phyloP scores from a whole-genome alignment of 2,888 invertebrate species.

The Iphiclides podalirius region DNA sequence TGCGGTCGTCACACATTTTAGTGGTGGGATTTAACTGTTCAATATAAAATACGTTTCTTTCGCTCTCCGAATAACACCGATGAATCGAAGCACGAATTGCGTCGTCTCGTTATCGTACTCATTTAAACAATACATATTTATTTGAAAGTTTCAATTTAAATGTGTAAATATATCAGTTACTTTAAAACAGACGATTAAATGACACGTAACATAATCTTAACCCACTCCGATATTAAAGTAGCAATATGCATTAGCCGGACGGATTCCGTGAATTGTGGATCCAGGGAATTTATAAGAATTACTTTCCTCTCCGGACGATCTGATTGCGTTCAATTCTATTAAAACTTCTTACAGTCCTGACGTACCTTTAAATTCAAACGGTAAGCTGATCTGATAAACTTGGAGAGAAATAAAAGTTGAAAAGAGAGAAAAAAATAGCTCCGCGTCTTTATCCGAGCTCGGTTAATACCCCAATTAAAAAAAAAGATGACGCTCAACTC shows the following conservation, averaged over 20 bases:
- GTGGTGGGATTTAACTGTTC: background rate
- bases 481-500: conserved; percentile 54
- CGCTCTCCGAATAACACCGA: too few relatives aligned
- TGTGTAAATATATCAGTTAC: too few relatives aligned
- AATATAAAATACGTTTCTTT: background rate
- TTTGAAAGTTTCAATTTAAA: too few relatives aligned
- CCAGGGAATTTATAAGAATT: conserved; percentile 21
- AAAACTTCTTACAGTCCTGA: conserved; percentile 70
- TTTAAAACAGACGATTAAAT: background rate
- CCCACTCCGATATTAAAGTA: conserved; percentile 15
- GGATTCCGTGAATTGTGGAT: conserved; percentile 20
- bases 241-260: conserved; percentile 18
- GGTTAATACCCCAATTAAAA: conserved; percentile 77
- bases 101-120: too few relatives aligned
- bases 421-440: conserved; percentile 37
- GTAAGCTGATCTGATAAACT: conserved; percentile 75
- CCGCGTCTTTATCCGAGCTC: conserved; percentile 72
- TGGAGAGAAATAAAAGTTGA: conserved; percentile 47
- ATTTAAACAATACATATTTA: too few relatives aligned
- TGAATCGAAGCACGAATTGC: too few relatives aligned
- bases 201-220: background rate
- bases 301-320: conserved; percentile 58
- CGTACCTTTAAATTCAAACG: conserved; percentile 76
- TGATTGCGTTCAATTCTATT: conserved; percentile 70
- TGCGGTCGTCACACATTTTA: background rate